A percentile compares a stretch with the other conserved stretches of the same genome.
Conservation (phyloP, 2,797 vertebrate species). For the Sebastiscus tertius region DNA sequence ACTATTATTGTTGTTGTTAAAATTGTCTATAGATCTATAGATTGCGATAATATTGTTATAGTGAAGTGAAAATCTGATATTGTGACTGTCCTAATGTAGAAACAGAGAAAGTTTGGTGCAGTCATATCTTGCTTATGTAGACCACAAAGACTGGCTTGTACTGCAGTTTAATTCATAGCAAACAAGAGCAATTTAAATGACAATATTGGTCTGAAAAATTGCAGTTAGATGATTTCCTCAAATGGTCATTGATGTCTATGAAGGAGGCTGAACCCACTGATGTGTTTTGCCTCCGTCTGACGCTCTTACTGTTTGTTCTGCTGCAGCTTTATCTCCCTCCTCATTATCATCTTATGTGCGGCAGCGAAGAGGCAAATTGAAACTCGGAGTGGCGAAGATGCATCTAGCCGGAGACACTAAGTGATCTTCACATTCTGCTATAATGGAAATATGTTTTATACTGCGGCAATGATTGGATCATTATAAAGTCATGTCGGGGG, state of each 20-base stretch:
- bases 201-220: not conserved
- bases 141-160: not conserved
- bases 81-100: too few relatives aligned
- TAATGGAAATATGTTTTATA: not conserved
- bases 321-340: not conserved
- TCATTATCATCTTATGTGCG: not conserved
- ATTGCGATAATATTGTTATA: too few relatives aligned
- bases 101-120: accelerated
- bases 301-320: not conserved
- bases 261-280: not conserved
- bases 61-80: too few relatives aligned
- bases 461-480: not conserved
- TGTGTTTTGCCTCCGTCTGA: not conserved
- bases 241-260: not conserved
- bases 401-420: not conserved
- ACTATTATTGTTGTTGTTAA: too few relatives aligned
- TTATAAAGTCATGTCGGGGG: not conserved
- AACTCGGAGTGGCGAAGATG: not conserved
- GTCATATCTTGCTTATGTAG: too few relatives aligned
- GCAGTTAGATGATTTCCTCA: not conserved
- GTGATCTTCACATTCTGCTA: not conserved
- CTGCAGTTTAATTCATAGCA: not conserved
- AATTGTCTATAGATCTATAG: too few relatives aligned
- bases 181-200: not conserved
- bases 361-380: conserved; percentile 4